Evolutionary conservation across 2,888 invertebrate species (phyloP).

Genomic region (Cheilosia grossa): DNA sequence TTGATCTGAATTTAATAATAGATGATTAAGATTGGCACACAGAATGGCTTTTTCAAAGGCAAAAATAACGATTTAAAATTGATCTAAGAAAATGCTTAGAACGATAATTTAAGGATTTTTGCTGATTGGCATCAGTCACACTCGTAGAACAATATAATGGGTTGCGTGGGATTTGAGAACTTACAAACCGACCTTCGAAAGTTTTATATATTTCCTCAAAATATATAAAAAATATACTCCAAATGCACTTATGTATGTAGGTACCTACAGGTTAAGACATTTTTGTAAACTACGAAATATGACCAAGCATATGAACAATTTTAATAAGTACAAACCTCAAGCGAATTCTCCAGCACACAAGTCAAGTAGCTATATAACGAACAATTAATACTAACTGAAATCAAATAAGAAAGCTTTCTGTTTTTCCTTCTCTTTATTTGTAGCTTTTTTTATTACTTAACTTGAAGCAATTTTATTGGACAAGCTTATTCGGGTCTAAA

Average conservation of each 20-base stretch:
- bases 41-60: not conserved
- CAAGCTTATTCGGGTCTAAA: slow-evolving; percentile 43
- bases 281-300: no score
- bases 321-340: no score
- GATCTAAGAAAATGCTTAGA: slow-evolving; percentile 26
- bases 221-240: no score
- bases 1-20: not conserved
- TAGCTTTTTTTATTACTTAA: not conserved
- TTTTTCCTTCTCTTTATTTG: not conserved
- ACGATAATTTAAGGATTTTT: slow-evolving; percentile 30
- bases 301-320: no score
- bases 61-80: slow-evolving; percentile 14
- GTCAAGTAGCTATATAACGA: no score
- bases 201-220: not conserved
- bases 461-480: slow-evolving; percentile 40
- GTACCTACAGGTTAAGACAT: no score
- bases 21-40: slow-evolving; percentile 11
- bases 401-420: not conserved
- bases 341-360: no score
- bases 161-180: slow-evolving; percentile 8
- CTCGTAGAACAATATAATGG: slow-evolving; percentile 8
- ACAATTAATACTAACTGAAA: not conserved
- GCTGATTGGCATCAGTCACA: not conserved
- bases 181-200: slow-evolving; percentile 7
- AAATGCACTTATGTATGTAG: no score